phyloP scores from a whole-genome alignment of 1,140 invertebrate species.

The Bombus terrestris region DNA sequence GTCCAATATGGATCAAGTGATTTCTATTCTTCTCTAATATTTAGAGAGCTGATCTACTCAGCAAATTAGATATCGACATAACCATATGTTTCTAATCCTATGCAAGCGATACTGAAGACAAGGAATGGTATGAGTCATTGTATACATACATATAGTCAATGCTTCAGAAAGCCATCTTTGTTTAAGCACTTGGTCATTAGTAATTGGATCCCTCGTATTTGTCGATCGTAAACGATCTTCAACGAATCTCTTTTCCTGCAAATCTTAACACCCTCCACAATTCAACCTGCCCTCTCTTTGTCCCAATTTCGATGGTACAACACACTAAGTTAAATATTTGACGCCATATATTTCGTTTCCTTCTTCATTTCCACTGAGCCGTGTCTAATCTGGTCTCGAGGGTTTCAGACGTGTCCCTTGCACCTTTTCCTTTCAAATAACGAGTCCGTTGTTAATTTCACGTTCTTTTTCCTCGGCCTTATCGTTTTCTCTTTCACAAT shows the following conservation, averaged over 20 bases:
- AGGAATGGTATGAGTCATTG: neutral
- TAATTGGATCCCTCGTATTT: conserved; percentile 21
- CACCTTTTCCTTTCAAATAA: conserved; percentile 7
- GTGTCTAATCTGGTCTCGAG: neutral
- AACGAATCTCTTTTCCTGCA: neutral
- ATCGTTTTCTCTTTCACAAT: neutral
- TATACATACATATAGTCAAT: too few species aligned
- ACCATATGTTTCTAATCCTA: neutral
- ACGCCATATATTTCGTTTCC: conserved; percentile 60
- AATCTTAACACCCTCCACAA: neutral
- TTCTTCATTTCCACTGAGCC: neutral
- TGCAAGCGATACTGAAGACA: neutral
- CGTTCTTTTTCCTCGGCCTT: neutral
- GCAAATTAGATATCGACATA: neutral
- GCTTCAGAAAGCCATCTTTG: neutral
- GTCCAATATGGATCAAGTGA: too few species aligned
- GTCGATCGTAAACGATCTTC: neutral
- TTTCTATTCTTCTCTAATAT: too few species aligned
- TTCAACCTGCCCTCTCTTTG: neutral
- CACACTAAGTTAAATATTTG: conserved; percentile 64
- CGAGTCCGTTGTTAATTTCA: conserved; percentile 22
- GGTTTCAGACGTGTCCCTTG: neutral
- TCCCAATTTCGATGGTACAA: neutral
- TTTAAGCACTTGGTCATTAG: conserved; percentile 23
- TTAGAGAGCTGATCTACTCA: too few species aligned